Percentiles rank a stretch among this genome's conserved stretches.
phyloP scores from a whole-genome alignment of 2,797 vertebrate species.

The Smutsia gigantea region DNA sequence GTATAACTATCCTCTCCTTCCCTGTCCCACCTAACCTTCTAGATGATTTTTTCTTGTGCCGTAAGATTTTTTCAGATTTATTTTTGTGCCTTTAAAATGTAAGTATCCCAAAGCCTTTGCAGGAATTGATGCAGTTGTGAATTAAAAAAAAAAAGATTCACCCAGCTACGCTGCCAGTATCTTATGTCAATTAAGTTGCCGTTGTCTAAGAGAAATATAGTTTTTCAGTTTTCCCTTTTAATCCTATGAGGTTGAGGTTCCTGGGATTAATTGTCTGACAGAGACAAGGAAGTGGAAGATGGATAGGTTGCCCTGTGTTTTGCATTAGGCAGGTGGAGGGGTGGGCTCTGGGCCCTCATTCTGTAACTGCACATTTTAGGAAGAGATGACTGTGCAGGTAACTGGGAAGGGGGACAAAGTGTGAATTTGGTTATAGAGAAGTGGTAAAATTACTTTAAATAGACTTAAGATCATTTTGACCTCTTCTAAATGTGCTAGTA shows the following conservation, averaged over 20 bases:
- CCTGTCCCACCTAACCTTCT: neutral
- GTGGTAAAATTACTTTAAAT: slow-evolving; percentile 17
- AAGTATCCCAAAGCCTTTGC: neutral
- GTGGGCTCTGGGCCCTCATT: neutral
- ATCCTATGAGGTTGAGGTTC: neutral
- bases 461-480: neutral
- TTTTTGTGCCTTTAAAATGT: slow-evolving; percentile 26
- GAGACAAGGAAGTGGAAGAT: neutral
- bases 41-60: slow-evolving; percentile 10
- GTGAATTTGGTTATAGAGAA: slow-evolving; percentile 32
- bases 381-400: neutral
- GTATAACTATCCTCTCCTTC: neutral
- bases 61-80: neutral
- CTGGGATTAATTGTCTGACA: neutral
- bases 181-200: slow-evolving; percentile 14
- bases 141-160: neutral
- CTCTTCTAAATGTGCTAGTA: slow-evolving; percentile 32
- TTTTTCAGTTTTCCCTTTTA: neutral
- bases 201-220: neutral
- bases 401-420: neutral
- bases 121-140: neutral
- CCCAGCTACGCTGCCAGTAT: neutral
- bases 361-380: neutral
- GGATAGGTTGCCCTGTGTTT: neutral
- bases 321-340: neutral